Conservation (phyloP, 2,797 vertebrate genomes). For the Pantherophis alleghaniensis region DNA sequence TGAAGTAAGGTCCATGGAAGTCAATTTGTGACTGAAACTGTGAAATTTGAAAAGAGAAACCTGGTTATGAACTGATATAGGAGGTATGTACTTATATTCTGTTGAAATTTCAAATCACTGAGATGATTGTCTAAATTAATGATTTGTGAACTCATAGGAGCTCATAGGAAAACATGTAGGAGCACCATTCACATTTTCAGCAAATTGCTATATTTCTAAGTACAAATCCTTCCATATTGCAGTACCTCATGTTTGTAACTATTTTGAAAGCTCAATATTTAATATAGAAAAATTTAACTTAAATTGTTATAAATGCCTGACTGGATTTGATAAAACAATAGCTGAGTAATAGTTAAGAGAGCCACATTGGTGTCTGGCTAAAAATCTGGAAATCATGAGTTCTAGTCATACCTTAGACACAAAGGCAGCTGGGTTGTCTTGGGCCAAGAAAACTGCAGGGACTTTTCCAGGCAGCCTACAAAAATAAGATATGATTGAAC, state of each 20-base stretch:
- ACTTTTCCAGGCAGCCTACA: no score
- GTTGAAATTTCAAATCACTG: neutral
- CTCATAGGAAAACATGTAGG: neutral
- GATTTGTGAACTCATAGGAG: neutral
- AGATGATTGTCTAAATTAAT: neutral
- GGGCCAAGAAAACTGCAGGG: no score
- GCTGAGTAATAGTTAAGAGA: neutral
- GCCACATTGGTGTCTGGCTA: no score
- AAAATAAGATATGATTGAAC: no score
- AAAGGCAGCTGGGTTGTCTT: no score
- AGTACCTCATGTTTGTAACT: neutral
- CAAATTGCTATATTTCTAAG: neutral
- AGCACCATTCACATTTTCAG: neutral
- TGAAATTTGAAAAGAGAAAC: slow-evolving; percentile 41
- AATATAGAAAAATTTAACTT: neutral
- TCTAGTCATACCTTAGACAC: no score
- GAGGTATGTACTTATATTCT: neutral
- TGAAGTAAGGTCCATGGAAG: no score
- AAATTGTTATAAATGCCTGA: neutral
- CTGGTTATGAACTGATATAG: neutral
- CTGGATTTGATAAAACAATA: neutral
- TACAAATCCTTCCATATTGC: no score
- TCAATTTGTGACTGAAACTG: slow-evolving; percentile 15
- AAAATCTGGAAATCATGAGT: no score
- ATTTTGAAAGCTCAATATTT: neutral